Evolutionary conservation across 2,888 invertebrate species (phyloP).

Genomic region (Mimachlamys varia): DNA sequence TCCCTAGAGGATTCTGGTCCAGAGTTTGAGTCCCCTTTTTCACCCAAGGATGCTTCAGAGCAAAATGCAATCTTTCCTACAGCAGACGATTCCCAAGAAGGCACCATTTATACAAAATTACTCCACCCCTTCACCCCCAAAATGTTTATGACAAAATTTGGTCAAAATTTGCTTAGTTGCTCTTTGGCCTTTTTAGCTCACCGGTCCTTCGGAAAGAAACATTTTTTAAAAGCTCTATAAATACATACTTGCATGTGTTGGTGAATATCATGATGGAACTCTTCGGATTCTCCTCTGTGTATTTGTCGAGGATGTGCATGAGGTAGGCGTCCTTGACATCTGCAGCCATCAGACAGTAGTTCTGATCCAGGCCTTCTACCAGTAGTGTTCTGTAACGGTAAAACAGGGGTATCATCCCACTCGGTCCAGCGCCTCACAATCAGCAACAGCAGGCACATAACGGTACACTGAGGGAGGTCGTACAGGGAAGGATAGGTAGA

Average conservation of each 20-base stretch:
- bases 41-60: no score
- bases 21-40: no score
- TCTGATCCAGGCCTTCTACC: slow-evolving; percentile 94
- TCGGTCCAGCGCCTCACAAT: not conserved
- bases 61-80: no score
- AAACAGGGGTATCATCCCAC: slow-evolving; percentile 1
- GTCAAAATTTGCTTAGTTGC: no score
- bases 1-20: no score
- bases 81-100: no score
- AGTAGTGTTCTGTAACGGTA: slow-evolving; percentile 86
- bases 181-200: no score
- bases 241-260: slow-evolving; percentile 94
- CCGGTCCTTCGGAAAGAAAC: no score
- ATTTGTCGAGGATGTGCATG: slow-evolving; percentile 84
- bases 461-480: not conserved
- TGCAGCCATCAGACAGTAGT: slow-evolving; percentile 94
- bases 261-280: slow-evolving; percentile 97
- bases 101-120: no score
- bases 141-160: no score
- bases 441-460: not conserved
- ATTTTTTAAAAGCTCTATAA: no score
- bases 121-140: no score
- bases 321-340: slow-evolving; percentile 96
- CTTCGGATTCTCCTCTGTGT: slow-evolving; percentile 87
- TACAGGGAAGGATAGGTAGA: not conserved